Base-by-base conservation (phyloP, 23 tunicate species). In the Styela plicata region DNA sequence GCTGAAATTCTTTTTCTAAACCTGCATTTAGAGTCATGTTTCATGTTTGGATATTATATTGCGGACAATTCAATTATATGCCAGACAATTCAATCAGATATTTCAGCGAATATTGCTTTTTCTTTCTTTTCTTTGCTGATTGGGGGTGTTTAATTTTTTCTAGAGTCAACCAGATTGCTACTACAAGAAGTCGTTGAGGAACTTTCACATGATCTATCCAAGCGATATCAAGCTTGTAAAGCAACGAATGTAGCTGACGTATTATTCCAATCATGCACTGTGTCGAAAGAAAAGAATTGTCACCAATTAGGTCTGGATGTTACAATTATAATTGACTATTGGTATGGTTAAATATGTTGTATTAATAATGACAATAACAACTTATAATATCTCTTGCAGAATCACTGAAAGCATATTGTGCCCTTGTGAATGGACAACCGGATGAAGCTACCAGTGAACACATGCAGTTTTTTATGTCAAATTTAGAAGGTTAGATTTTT, bases 341-440 rank as follows among this genome's bases (percentile, higher is more conserved):
- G n/a, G n/a, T n/a, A n/a, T n/a, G n/a, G n/a, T n/a, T n/a, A n/a
- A n/a, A n/a, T n/a, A n/a, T n/a, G n/a, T n/a, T n/a, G n/a, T n/a
- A n/a, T n/a, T n/a, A n/a, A n/a, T n/a, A n/a, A n/a, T 44, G 57
- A 5, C 13, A 44, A 44, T 44, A 44, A 13, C 57, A 13, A 44
- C 57, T 44, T 44, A 5, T 44, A 5, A 44, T 44, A 44, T 71
- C 3, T 34, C 29, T 32, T 32, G 3, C 35, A 71, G 77, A 71
- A 22, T 71, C 77, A 16, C 29, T 71, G 36, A 71, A 71, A 29
- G 77, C 77, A 21, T 71, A 19, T 36, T 71, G 36, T 17, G 36
- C 77, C 13, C 74, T 92, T 44, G 19, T 92, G 0, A 83, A 92
- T 37, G 92, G 92, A 24, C 97, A 92, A 34, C 97, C 97, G 5